Evolutionary conservation across 2,113 vertebrate species (phyloP).

Genomic region (Alectura lathami): DNA sequence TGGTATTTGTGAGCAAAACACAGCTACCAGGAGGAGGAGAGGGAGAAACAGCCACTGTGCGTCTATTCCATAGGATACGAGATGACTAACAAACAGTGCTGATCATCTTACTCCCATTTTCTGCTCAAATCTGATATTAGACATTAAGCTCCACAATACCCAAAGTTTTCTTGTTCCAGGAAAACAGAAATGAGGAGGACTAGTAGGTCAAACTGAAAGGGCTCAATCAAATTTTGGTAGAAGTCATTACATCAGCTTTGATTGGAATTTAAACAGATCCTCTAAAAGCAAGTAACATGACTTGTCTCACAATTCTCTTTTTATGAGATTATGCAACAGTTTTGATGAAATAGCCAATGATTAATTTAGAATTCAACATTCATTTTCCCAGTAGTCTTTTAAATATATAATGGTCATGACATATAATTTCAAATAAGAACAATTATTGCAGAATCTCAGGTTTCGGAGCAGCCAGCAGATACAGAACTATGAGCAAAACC

Average conservation of each 20-base stretch:
- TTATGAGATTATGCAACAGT: not conserved
- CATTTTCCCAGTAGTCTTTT: slow-evolving; percentile 5
- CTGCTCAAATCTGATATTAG: not conserved
- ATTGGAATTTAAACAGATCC: not conserved
- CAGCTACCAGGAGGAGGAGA: not conserved
- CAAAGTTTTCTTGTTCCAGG: not conserved
- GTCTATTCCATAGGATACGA: not conserved
- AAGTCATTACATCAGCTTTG: not conserved
- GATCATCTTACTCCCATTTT: not conserved
- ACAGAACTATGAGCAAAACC: not conserved
- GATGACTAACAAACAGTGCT: not conserved
- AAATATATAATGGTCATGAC: not conserved
- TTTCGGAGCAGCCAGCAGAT: not conserved
- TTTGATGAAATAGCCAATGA: slow-evolving; percentile 11
- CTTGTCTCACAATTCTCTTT: not conserved
- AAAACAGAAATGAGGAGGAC: not conserved
- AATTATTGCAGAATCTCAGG: not conserved
- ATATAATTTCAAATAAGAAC: not conserved
- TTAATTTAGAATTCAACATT: slow-evolving; percentile 49
- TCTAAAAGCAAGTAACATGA: not conserved
- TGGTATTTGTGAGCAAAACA: not conserved
- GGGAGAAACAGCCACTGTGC: not conserved
- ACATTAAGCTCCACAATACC: not conserved
- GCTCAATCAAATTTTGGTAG: fast-evolving
- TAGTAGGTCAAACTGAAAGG: not conserved